Conservation (phyloP, 2,797 vertebrate species). For the Spinus pinus region DNA sequence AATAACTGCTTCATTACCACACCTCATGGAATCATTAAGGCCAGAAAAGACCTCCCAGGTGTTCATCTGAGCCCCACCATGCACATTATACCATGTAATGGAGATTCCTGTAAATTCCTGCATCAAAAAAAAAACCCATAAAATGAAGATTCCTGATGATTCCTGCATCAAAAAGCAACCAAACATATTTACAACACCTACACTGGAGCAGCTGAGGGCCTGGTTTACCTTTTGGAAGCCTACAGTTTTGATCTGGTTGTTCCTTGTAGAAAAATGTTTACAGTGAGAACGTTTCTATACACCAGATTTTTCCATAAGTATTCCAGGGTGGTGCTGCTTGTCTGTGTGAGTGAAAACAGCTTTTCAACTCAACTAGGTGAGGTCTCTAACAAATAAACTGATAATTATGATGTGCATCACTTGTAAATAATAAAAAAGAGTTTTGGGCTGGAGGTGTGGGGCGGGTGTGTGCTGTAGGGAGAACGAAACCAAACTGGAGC, state of each 20-base stretch:
- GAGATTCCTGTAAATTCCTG: neutral
- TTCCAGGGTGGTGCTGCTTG: neutral
- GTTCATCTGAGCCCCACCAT: neutral
- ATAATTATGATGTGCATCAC: neutral
- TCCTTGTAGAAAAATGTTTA: neutral
- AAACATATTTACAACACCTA: neutral
- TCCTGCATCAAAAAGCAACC: neutral
- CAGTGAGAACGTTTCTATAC: neutral
- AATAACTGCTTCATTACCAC: neutral
- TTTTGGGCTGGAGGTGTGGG: neutral
- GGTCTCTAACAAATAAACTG: neutral
- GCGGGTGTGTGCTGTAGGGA: fast-evolving
- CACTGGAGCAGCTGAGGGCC: neutral
- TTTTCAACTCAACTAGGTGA: neutral
- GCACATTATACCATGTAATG: too few relatives aligned
- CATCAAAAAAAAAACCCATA: neutral
- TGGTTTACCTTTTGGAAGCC: neutral
- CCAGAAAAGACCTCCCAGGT: neutral
- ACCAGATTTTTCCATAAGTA: neutral
- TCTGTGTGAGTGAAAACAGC: neutral
- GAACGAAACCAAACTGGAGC: neutral
- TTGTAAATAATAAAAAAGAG: neutral
- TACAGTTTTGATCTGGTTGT: neutral
- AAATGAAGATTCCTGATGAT: neutral
- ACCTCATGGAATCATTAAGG: neutral